Conservation (phyloP, 2,113 vertebrate species). For the Aramus guarauna region DNA sequence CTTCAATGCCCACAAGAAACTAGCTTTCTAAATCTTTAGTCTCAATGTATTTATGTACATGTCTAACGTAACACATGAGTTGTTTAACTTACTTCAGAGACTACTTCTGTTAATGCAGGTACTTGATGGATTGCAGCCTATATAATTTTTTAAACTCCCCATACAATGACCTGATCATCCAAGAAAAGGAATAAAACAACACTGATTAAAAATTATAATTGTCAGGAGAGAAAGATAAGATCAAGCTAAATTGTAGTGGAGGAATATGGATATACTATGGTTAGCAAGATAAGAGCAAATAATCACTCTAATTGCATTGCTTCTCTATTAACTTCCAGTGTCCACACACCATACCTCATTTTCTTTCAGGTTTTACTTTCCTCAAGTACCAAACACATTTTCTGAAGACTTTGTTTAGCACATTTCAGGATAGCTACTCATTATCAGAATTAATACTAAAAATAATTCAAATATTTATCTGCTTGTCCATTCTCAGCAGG, state of each 20-base stretch:
- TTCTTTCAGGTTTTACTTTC: neutral
- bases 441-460: neutral
- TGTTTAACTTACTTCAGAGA: neutral
- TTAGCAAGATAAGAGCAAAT: neutral
- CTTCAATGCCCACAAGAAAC: neutral
- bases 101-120: neutral
- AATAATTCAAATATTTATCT: neutral
- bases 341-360: neutral
- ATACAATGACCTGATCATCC: neutral
- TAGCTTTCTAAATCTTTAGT: neutral
- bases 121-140: neutral
- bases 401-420: neutral
- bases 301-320: neutral
- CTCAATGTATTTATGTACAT: neutral
- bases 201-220: neutral
- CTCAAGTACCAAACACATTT: neutral
- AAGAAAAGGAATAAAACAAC: neutral
- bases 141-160: neutral
- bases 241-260: neutral
- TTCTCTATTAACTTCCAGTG: neutral
- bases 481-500: neutral
- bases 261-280: neutral
- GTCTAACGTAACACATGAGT: neutral
- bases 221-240: neutral
- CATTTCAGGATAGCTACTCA: neutral